Conservation (phyloP, 1,140 invertebrate species). For the Ladona fulva region DNA sequence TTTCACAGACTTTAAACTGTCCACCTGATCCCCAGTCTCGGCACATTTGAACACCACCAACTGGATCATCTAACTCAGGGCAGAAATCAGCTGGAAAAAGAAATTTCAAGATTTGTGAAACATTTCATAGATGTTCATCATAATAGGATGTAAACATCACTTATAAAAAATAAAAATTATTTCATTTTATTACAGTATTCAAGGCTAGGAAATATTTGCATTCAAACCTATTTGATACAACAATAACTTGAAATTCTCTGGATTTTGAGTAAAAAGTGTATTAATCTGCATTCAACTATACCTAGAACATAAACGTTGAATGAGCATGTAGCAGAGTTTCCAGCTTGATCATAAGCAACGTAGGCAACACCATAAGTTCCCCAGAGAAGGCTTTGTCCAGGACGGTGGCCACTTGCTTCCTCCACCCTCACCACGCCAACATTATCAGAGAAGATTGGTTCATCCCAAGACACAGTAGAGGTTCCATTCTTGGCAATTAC, state of each 20-base stretch:
- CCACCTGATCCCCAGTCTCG: slow-evolving; percentile 92
- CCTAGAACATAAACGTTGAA: slow-evolving; percentile 89
- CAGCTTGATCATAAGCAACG: slow-evolving; percentile 81
- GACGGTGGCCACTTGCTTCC: slow-evolving; percentile 77
- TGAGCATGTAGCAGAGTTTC: slow-evolving; percentile 82
- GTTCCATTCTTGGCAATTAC: slow-evolving; percentile 87
- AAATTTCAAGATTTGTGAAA: slow-evolving; percentile 20
- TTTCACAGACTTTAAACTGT: slow-evolving; percentile 89
- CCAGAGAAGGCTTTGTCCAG: slow-evolving; percentile 86
- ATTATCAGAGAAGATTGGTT: slow-evolving; percentile 84
- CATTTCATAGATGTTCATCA: slow-evolving; percentile 11
- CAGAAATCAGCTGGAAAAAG: slow-evolving; percentile 75
- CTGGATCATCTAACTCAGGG: slow-evolving; percentile 72
- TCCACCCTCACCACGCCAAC: slow-evolving; percentile 67
- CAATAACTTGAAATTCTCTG: too few species aligned
- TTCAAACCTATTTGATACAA: too few species aligned
- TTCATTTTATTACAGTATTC: too few species aligned
- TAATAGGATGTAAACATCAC: too few species aligned
- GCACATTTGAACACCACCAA: slow-evolving; percentile 81
- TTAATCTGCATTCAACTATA: slow-evolving; percentile 32
- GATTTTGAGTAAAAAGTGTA: too few species aligned
- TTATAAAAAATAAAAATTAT: too few species aligned
- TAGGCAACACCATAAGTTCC: slow-evolving; percentile 90
- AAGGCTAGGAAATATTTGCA: too few species aligned
- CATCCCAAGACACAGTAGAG: slow-evolving; percentile 87